Evolutionary conservation across 2,888 invertebrate genomes (phyloP).

Genomic region (Eupithecia subfuscata): DNA sequence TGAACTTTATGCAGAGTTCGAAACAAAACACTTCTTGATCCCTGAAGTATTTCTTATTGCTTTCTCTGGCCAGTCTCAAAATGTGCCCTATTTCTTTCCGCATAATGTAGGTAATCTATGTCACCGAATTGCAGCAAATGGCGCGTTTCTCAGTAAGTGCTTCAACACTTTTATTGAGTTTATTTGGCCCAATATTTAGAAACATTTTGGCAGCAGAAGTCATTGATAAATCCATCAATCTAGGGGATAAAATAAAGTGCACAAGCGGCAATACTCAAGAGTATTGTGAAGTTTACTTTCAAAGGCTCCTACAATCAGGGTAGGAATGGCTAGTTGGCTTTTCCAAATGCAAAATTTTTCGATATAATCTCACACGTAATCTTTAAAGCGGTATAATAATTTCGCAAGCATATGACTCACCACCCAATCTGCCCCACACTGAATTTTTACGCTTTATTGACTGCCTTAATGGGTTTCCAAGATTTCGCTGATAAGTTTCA

Average conservation of each 20-base stretch:
- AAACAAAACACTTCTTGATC: too few relatives aligned
- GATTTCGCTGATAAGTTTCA: conserved; percentile 48
- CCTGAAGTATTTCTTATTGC: not conserved
- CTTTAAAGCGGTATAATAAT: conserved; percentile 6
- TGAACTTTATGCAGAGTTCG: too few relatives aligned
- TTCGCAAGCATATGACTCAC: conserved; percentile 38
- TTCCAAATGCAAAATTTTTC: not conserved
- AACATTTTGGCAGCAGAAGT: not conserved
- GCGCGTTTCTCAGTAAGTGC: not conserved
- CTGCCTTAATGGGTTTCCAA: conserved; percentile 51
- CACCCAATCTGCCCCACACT: conserved; percentile 52
- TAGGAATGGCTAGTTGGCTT: not conserved
- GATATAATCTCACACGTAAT: conserved; percentile 7
- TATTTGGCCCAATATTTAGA: not conserved
- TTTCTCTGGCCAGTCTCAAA: too few relatives aligned
- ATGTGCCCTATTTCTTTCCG: too few relatives aligned
- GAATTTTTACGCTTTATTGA: conserved; percentile 60
- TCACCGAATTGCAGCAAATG: not conserved
- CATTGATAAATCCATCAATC: not conserved
- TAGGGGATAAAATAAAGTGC: too few relatives aligned
- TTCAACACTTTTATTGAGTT: not conserved
- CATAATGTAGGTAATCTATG: too few relatives aligned
- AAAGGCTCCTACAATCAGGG: not conserved
- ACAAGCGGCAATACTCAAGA: not conserved
- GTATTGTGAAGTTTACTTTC: not conserved